phyloP scores from a whole-genome alignment of 2,113 vertebrate species.

The Symphodus melops region DNA sequence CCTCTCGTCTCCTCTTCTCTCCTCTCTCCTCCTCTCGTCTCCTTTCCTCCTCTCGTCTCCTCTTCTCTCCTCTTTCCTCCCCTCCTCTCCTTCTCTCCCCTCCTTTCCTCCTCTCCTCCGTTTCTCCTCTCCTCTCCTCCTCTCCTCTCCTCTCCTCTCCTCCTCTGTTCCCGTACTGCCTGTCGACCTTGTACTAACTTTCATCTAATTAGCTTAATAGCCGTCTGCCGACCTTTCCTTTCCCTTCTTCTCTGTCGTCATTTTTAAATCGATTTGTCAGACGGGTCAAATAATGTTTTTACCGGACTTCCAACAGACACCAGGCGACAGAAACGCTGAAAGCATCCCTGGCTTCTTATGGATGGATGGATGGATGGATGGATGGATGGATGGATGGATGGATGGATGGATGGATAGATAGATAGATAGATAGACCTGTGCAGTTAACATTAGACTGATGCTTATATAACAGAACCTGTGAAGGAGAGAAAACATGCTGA shows the following conservation, averaged over 20 bases:
- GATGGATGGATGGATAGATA: too few species aligned
- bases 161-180: slow-evolving; percentile 12
- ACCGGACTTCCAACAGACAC: neutral
- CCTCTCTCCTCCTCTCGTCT: too few species aligned
- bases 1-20: too few species aligned
- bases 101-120: neutral
- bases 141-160: neutral
- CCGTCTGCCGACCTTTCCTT: slow-evolving; percentile 25
- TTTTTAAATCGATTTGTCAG: slow-evolving; percentile 10
- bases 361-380: too few species aligned
- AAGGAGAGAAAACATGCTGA: too few species aligned
- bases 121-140: neutral
- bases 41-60: neutral
- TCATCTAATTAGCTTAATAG: slow-evolving; percentile 28
- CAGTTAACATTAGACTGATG: too few species aligned
- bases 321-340: neutral
- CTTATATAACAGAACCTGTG: too few species aligned
- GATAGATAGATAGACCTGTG: too few species aligned
- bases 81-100: too few species aligned
- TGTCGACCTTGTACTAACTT: slow-evolving; percentile 30
- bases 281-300: slow-evolving; percentile 3
- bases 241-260: neutral
- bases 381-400: too few species aligned
- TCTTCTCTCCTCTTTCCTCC: neutral
- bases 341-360: neutral